phyloP scores from a whole-genome alignment of 2,888 invertebrate genomes.

The Cerastis rubricosa region DNA sequence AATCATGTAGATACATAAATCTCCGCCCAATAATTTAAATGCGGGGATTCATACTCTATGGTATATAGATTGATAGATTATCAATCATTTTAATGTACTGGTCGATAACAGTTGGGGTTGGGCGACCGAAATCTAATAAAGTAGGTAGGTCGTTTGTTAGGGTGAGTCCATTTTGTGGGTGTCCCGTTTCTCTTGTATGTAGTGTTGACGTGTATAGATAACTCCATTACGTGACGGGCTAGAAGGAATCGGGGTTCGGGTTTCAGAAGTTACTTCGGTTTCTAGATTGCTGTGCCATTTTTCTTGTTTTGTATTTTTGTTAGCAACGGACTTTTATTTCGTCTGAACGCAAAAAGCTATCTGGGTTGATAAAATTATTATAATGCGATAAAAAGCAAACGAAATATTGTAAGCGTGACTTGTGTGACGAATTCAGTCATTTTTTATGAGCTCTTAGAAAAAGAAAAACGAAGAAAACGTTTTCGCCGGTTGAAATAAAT shows the following conservation, averaged over 20 bases:
- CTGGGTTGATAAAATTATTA: not conserved
- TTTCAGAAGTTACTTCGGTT: slow-evolving; percentile 49
- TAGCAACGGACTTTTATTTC: slow-evolving; percentile 7
- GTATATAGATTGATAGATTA: slow-evolving; percentile 59
- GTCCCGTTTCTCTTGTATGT: slow-evolving; percentile 58
- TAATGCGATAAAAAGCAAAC: not conserved
- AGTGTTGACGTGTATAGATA: slow-evolving; percentile 71
- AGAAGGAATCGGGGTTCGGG: slow-evolving; percentile 53
- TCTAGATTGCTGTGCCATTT: slow-evolving; percentile 26
- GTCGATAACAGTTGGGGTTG: slow-evolving; percentile 59
- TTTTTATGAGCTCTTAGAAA: slow-evolving; percentile 11
- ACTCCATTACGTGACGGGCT: slow-evolving; percentile 64
- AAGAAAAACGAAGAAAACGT: not conserved
- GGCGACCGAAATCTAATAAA: slow-evolving; percentile 72
- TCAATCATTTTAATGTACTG: slow-evolving; percentile 67
- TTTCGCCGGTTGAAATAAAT: slow-evolving; percentile 38
- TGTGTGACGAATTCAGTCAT: not conserved
- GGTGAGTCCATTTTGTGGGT: slow-evolving; percentile 68
- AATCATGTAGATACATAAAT: slow-evolving; percentile 46
- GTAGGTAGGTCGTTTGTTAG: slow-evolving; percentile 71
- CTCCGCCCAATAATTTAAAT: slow-evolving; percentile 28
- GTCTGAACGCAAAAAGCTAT: slow-evolving; percentile 4
- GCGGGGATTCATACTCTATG: slow-evolving; percentile 34
- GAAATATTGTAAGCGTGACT: not conserved
- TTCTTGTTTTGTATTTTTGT: slow-evolving; percentile 12